Base-by-base conservation (phyloP, 2,113 vertebrate species). In the Prochilodus magdalenae region DNA sequence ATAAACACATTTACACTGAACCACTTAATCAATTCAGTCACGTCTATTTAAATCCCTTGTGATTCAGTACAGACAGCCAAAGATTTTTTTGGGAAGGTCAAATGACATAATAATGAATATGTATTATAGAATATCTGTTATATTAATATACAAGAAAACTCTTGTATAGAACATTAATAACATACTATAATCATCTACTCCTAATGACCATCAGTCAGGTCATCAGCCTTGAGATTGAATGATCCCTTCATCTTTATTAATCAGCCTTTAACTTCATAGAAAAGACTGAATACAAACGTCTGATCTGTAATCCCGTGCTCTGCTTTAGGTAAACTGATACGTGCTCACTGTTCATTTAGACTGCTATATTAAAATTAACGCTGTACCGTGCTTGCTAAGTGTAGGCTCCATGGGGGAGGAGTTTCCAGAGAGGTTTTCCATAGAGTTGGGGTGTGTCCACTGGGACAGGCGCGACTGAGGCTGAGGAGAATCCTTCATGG, bases 401-500 rank as follows among this genome's bases (percentile, higher is more conserved):
- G 94, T 96, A 91, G 96, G 92, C 91, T 99, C 98, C 81, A 97
- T 95, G 24, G 97, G 94, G 90, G 97, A 96, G 89, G 96, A 95
- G 93, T 92, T 94, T 90, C 95, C 96, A 88, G 96, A 94, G 80
- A 98, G 92, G 91, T 90, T 97, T 76, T 98, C 98, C 85, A 98
- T 96, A 62, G 97, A 94, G 92, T 95, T 98, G 88, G 97, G 96
- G 91, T 99, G 98, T 75, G 98, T 99, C 98, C 98, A 99, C 93
- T 99, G 98, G 75, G 97, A 97, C 91, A 99, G 95, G 89, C 98
- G 97, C 27, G 98, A 99, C 88, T 99, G 97, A 87, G 97, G 97
- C 93, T 96, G 97, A 86, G 95, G 95, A 66, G 96, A 94, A 89
- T 99, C 97, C 94, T 99, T 99, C 93, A 96, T 95, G 83, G 96